Base-by-base conservation (phyloP, 2,797 vertebrate genomes). In the Sebastes cheni region DNA sequence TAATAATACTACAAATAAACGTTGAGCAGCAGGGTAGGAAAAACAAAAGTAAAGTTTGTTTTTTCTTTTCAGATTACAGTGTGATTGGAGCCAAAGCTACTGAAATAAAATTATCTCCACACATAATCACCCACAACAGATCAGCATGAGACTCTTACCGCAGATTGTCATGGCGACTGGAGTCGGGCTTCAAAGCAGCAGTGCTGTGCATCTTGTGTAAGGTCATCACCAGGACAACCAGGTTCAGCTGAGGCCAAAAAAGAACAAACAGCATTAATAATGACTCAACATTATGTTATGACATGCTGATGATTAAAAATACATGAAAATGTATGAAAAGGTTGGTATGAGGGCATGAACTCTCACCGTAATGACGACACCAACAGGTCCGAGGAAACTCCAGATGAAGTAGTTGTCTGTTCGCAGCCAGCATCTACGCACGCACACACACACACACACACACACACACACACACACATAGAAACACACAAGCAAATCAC, bases 321-420 rank as follows among this genome's bases (percentile, higher is more conserved):
- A 10, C 6, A 13, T 20, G 6, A 6, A 56, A 20, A 27, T 34
- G 39, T 1, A 67, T 2, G 7, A 39, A 23, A 59, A 16, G 4
- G 14, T 13, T 46, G 6, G n/a, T 29, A 29, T 29, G 12, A 8
- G 7, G 30, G 23, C 18, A 50, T 36, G 18, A 42, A 42, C 2
- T 79, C 95, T 96, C 85, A 98, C 97, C 93, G 97, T 96, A 25
- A 98, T 97, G 74, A 98, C 91, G 29, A 97, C 96, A 34, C 96
- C 97, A 9, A 97, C 97, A 0, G 97, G 97, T 42, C 97, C 97
- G 0, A 98, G 97, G 89, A 98, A 98, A 75, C 97, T 97, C 97
- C 97, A 98, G 91, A 98, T 97, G 89, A 98, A 98, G 77, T 97
- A 97, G 81, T 97, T 98, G 89, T 98, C 97, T 72, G 97, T 96